Evolutionary conservation across 2,888 invertebrate species (phyloP).

Genomic region (Apamea monoglypha): DNA sequence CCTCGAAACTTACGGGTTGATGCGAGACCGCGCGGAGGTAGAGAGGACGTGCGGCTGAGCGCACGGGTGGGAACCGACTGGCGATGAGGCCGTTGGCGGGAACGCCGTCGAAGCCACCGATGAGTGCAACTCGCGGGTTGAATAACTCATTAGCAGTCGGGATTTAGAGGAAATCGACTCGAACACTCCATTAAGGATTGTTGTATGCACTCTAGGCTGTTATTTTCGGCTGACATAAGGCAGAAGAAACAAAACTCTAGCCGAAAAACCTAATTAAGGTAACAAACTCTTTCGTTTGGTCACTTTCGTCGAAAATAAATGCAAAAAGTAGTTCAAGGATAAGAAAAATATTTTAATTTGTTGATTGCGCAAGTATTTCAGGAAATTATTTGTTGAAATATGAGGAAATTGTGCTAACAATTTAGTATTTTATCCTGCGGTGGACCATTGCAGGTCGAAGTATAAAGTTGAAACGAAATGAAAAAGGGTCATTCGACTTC

Average conservation of each 20-base stretch:
- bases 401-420: not conserved
- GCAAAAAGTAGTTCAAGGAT: constrained; percentile 2
- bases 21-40: constrained; percentile 71
- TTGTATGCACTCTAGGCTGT: not conserved
- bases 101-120: constrained; percentile 43
- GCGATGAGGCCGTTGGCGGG: constrained; percentile 53
- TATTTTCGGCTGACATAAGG: not conserved
- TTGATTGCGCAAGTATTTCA: constrained; percentile 18
- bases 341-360: not conserved
- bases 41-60: constrained; percentile 78
- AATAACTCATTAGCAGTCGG: constrained; percentile 62
- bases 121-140: constrained; percentile 64
- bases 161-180: constrained; percentile 58
- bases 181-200: constrained; percentile 20
- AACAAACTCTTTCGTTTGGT: not conserved
- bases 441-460: not conserved
- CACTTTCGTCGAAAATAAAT: not conserved
- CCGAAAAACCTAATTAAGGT: not conserved
- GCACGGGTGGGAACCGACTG: constrained; percentile 78
- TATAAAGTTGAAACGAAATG: not conserved
- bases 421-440: not conserved
- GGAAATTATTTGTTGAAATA: not conserved
- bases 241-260: not conserved
- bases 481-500: not conserved
- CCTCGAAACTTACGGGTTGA: constrained; percentile 85